Base-by-base conservation (phyloP, 2,888 invertebrate species). In the Lutraria lutraria region DNA sequence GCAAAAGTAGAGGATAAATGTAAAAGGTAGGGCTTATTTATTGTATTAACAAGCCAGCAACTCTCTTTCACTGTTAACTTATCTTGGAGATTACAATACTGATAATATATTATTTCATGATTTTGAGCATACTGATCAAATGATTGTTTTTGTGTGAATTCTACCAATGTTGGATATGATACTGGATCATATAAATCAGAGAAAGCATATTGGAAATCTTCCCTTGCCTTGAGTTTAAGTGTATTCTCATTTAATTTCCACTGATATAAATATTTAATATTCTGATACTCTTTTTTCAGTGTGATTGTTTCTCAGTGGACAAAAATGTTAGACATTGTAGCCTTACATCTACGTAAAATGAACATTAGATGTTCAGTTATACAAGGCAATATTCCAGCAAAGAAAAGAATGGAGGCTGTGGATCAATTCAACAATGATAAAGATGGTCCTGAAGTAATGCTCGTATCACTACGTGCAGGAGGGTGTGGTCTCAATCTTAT, bases 261-360 rank as follows among this genome's bases (percentile, higher is more conserved):
- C 8, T 43, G 2, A 68, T 56, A 8, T 19, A 56, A 19, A 8
- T 56, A 12, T 19, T 60, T 60, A 60, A 8, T 21, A 21, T 21
- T 6, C 19, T 25, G 25, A 12, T 68, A 25, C 63, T n/a, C 25
- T 68, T n/a, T n/a, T 93, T 92, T 19, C 92, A 96, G 97, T 93
- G 97, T 97, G 29, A 97, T 99, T 10, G 98, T 99, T 0, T 99
- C 99, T 0, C 99, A 99, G 95, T 99, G 99, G 99, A 98, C 98
- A 0, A 97, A 98, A 0, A 98, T 98, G 94, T 97, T 99, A 13
- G 97, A 98, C 0, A 97, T 99, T 72, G 97, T 99, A 15, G 97
- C 97, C 60, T 94, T 96, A 0, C 98, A 98, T 96, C 97, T 99
- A 82, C 53, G 92, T 29, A 92, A 95, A 25, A 96, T 96, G 25